phyloP scores from a whole-genome alignment of 2,888 invertebrate species.

The Andrena bicolor region DNA sequence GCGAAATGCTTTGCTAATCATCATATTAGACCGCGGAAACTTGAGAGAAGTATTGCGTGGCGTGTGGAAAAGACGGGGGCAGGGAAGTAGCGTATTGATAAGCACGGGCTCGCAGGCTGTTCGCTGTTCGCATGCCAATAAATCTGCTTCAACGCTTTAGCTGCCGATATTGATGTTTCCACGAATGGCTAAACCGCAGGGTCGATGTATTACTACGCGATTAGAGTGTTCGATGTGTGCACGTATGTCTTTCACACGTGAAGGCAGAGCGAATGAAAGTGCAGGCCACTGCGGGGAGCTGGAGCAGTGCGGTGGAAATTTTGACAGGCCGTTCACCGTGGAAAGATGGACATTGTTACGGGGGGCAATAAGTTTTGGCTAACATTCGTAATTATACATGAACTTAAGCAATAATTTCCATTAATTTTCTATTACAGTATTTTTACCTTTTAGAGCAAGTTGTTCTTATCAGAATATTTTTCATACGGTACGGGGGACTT shows the following conservation, averaged over 20 bases:
- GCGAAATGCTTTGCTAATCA: constrained; percentile 15
- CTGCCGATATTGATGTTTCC: constrained; percentile 69
- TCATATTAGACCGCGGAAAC: constrained; percentile 2
- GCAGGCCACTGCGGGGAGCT: not conserved
- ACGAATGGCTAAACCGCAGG: constrained; percentile 69
- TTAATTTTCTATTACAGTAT: too few relatives aligned
- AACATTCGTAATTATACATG: too few relatives aligned
- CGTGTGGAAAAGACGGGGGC: constrained; percentile 22
- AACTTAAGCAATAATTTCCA: too few relatives aligned
- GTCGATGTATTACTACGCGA: constrained; percentile 69
- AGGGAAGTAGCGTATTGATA: constrained; percentile 63
- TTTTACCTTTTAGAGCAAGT: too few relatives aligned
- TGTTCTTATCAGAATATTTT: too few relatives aligned
- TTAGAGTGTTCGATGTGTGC: constrained; percentile 51
- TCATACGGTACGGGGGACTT: too few relatives aligned
- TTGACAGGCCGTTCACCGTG: not conserved
- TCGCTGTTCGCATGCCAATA: constrained; percentile 64
- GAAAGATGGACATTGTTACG: not conserved
- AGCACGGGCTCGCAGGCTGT: constrained; percentile 50
- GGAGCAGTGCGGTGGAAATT: not conserved
- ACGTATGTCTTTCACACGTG: constrained; percentile 39
- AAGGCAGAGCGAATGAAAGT: constrained; percentile 45
- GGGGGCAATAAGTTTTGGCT: not conserved
- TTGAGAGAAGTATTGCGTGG: constrained; percentile 6
- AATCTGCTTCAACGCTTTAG: constrained; percentile 62